A percentile compares a stretch with the other conserved stretches of the same genome.
These are phyloP conservation scores for Siniperca chuatsi DNA, from an alignment of 2,113 vertebrate species.

Conservation along the genomic window DNA sequence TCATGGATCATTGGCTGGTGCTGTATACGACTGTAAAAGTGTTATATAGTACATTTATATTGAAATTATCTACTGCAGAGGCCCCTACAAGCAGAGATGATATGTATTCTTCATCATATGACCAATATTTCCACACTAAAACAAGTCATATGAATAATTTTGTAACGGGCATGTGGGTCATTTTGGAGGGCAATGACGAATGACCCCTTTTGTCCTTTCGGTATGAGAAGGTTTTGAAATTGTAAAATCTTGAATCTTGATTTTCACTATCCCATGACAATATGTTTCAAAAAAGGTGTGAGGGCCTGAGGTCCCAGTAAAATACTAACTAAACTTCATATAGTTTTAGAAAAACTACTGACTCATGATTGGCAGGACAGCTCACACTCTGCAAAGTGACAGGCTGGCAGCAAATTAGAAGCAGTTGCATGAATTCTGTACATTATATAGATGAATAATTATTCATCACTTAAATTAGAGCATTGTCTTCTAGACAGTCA, in stretches of 20 bases:
- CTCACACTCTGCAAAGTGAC: not conserved
- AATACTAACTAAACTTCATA: not conserved
- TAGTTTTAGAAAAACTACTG: too few relatives aligned
- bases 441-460: not conserved
- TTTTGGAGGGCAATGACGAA: too few relatives aligned
- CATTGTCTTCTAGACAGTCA: not conserved
- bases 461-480: not conserved
- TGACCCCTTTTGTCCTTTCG: too few relatives aligned
- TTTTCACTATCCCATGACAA: too few relatives aligned
- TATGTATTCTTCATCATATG: not conserved
- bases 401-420: too few relatives aligned
- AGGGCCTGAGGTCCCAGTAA: too few relatives aligned
- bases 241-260: too few relatives aligned
- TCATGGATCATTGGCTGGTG: constrained; percentile 17
- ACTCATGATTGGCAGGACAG: not conserved
- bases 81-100: not conserved
- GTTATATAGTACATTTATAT: constrained; percentile 7
- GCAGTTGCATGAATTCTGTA: not conserved
- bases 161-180: too few relatives aligned
- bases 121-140: not conserved
- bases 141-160: not conserved
- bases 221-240: too few relatives aligned
- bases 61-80: not conserved
- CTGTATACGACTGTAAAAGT: not conserved
- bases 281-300: too few relatives aligned